phyloP scores from a whole-genome alignment of 2,888 invertebrate species.

The Anthophora plumipes region DNA sequence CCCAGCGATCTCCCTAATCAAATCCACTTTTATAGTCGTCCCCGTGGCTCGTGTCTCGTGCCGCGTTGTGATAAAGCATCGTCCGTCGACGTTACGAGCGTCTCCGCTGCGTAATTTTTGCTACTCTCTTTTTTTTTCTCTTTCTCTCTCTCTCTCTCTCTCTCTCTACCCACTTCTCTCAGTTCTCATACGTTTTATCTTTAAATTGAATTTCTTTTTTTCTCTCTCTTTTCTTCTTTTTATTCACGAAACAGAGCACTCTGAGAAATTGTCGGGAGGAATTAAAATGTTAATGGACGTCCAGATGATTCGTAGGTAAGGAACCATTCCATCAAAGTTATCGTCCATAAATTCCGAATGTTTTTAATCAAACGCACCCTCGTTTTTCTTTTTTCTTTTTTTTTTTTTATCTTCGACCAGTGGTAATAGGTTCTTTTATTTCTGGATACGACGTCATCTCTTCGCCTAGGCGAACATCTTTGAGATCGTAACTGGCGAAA shows the following conservation, averaged over 20 bases:
- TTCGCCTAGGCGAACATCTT: neutral
- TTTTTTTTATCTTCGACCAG: neutral
- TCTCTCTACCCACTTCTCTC: neutral
- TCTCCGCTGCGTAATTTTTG: constrained; percentile 33
- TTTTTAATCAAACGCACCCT: constrained; percentile 51
- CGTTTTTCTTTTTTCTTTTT: neutral
- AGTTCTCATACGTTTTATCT: constrained; percentile 35
- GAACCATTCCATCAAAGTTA: constrained; percentile 8
- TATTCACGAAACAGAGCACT: neutral
- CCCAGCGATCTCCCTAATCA: constrained; percentile 59
- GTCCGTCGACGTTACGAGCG: constrained; percentile 30
- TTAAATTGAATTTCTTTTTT: constrained; percentile 53
- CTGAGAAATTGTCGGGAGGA: constrained; percentile 28
- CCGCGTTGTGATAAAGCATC: constrained; percentile 44
- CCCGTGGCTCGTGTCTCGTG: constrained; percentile 32
- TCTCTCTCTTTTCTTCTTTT: neutral
- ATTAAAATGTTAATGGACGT: constrained; percentile 64
- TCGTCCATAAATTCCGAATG: constrained; percentile 44
- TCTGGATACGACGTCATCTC: constrained; percentile 8
- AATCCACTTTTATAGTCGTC: constrained; percentile 62
- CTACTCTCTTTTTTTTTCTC: neutral
- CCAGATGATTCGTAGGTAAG: constrained; percentile 31
- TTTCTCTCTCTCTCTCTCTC: neutral
- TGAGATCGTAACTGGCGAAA: neutral
- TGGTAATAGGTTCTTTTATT: constrained; percentile 19